These are phyloP conservation scores for Chiroxiphia lanceolata DNA, from an alignment of 2,797 vertebrate genomes.

Conservation along the genomic window DNA sequence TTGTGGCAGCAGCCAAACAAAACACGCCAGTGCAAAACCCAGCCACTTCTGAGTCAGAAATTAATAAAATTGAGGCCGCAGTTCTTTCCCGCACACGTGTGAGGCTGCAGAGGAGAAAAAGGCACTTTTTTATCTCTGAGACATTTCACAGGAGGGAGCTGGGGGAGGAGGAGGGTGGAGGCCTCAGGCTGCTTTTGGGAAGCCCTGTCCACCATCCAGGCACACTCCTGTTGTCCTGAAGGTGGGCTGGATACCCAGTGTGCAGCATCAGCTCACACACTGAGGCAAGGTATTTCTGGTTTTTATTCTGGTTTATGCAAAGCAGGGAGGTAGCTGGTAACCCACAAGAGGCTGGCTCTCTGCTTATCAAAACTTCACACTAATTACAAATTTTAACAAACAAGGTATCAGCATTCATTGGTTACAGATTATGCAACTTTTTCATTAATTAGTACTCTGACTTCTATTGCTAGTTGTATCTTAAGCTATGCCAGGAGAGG, in stretches of 20 bases:
- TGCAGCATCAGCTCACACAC: background rate
- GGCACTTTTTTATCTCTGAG: background rate
- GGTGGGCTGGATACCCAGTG: background rate
- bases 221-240: background rate
- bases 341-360: background rate
- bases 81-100: background rate
- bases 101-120: background rate
- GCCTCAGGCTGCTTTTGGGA: background rate
- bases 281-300: background rate
- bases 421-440: background rate
- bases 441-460: background rate
- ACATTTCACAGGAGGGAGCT: background rate
- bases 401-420: background rate
- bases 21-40: background rate
- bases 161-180: background rate
- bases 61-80: rapidly evolving
- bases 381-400: background rate
- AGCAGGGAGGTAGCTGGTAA: background rate
- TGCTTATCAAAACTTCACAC: background rate
- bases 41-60: background rate
- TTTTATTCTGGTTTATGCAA: background rate
- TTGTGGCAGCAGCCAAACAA: background rate
- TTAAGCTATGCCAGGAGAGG: background rate
- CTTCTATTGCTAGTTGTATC: background rate
- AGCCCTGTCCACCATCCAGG: background rate